Conservation (phyloP, 1,140 invertebrate genomes). For the Ruditapes philippinarum region DNA sequence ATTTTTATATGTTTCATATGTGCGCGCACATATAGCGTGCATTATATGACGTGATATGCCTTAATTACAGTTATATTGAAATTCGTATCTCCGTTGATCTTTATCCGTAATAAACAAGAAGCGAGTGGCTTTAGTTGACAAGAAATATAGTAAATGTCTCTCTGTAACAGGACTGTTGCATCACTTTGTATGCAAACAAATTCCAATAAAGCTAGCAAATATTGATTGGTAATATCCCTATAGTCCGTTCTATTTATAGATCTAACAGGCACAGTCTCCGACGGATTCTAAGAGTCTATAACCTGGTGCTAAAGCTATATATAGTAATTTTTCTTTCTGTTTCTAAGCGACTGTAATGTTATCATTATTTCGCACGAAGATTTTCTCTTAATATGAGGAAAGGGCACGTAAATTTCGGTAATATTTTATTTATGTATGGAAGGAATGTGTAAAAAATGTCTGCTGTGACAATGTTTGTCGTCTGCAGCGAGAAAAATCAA, state of each 20-base stretch:
- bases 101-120: neutral
- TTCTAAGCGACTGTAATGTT: constrained; percentile 6
- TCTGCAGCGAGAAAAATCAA: neutral
- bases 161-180: neutral
- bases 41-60: no score
- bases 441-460: constrained; percentile 6
- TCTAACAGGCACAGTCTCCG: neutral
- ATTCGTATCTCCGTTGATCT: neutral
- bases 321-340: constrained; percentile 4
- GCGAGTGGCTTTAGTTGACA: neutral
- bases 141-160: neutral
- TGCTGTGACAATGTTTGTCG: neutral
- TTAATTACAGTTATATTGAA: no score
- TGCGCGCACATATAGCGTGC: no score
- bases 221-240: neutral
- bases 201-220: neutral
- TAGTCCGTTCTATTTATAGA: neutral
- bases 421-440: constrained; percentile 18
- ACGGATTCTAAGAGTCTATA: constrained; percentile 1
- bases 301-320: constrained; percentile 1
- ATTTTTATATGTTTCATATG: no score
- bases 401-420: neutral
- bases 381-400: neutral
- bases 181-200: constrained; percentile 20
- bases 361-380: constrained; percentile 16